Percentiles rank a stretch among this genome's conserved stretches.
Evolutionary conservation across 2,113 vertebrate species (phyloP).

Genomic region (Merops nubicus): DNA sequence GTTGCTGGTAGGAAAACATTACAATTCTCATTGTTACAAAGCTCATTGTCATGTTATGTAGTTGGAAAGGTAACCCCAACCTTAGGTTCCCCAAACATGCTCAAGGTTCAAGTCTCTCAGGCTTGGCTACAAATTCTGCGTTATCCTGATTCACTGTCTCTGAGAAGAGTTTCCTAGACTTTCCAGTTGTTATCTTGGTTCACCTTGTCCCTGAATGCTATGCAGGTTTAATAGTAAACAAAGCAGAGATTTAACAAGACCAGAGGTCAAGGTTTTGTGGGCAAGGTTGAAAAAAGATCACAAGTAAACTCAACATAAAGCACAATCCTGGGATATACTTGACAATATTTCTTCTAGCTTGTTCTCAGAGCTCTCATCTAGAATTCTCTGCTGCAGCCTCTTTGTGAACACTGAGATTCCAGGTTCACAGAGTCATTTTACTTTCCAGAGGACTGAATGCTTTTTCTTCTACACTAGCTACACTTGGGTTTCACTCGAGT

Average conservation of each 20-base stretch:
- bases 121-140: neutral
- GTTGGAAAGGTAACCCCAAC: neutral
- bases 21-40: no score
- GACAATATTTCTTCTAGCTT: neutral
- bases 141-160: neutral
- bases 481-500: neutral
- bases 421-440: neutral
- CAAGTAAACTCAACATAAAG: neutral
- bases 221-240: neutral
- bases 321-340: neutral
- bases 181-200: neutral
- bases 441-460: neutral
- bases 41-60: neutral
- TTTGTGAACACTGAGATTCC: fast-evolving
- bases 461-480: neutral
- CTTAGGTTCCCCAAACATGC: neutral
- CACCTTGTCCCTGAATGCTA: neutral
- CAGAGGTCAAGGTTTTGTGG: neutral
- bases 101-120: neutral
- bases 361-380: neutral
- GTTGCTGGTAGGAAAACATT: neutral
- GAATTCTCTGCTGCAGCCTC: neutral
- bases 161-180: neutral
- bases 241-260: neutral
- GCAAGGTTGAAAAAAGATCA: neutral